Base-by-base conservation (phyloP, 2,113 vertebrate species). In the Gulo gulo region DNA sequence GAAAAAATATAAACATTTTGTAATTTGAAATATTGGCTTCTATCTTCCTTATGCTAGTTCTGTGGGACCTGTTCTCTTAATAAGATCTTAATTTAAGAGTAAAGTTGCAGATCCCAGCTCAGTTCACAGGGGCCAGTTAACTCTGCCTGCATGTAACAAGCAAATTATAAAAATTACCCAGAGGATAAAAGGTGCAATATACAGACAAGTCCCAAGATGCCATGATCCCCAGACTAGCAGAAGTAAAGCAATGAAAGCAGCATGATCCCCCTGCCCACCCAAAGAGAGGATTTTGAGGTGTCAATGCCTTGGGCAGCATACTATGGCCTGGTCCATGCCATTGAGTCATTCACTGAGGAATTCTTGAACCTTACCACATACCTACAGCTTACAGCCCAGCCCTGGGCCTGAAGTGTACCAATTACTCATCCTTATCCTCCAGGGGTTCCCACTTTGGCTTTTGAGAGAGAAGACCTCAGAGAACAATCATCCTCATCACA, bases 1-100 rank as follows among this genome's bases (percentile, higher is more conserved):
- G 26, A 47, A 94, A 63, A 88, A 89, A 50, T 78, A 13, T 57
- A 26, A 71, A 42, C 42, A 69, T 74, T 79, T 65, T 34, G 2
- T 80, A 23, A 57, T 83, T 63, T 83, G 36, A 79, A 84, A 91
- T 88, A 84, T 6, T 67, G 45, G 26, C 45, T 82, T 71, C 81
- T 18, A 14, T 74, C 11, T 59, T 91, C 42, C 7, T 57, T 59
- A 24, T 36, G 6, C 36, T 50, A 2, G 50, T 69, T 78, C 23
- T 50, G 3, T 79, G 36, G 36, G 39, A n/a, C 74, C 52, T 84
- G 20, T 63, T 94, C 95, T n/a, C 57, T 59, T 84, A 91, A 42
- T 39, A 69, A 73, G 34, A 74, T 83, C 26, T 26, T 45, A 13
- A 63, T 67, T 63, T 71, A 84, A 76, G 34, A 67, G 39, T n/a